phyloP scores from a whole-genome alignment of 2,797 vertebrate species.

The Tenualosa thibaudeaui region DNA sequence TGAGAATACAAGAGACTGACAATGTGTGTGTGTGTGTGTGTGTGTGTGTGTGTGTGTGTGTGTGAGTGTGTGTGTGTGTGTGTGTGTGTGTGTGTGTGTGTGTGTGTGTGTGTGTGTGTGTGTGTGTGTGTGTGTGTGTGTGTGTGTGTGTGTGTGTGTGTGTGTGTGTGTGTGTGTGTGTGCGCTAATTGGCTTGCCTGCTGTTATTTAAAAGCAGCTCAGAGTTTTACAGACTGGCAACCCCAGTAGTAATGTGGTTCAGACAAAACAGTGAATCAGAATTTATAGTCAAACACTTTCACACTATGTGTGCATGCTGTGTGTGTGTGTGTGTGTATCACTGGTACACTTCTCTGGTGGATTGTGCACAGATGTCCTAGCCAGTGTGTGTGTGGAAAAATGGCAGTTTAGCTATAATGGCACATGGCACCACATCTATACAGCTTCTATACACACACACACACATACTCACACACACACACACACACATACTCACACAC shows the following conservation, averaged over 20 bases:
- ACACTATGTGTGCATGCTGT: not conserved
- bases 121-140: constrained; percentile 5
- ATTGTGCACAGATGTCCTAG: too few relatives aligned
- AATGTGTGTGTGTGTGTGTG: not conserved
- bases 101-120: constrained; percentile 8
- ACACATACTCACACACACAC: too few relatives aligned
- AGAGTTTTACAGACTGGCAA: constrained; percentile 66
- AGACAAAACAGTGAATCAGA: constrained; percentile 24
- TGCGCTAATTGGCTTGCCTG: constrained; percentile 67
- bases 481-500: too few relatives aligned
- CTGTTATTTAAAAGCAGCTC: constrained; percentile 64
- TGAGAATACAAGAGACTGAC: constrained; percentile 7
- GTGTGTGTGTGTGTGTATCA: too few relatives aligned
- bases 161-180: not conserved
- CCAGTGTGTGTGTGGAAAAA: not conserved
- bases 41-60: constrained; percentile 6
- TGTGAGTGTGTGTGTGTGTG: constrained; percentile 3
- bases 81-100: not conserved
- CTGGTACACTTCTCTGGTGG: too few relatives aligned
- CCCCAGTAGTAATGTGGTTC: constrained; percentile 40
- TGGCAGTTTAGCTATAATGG: not conserved
- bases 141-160: not conserved
- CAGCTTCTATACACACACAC: not conserved
- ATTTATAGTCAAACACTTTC: not conserved
- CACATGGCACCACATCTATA: not conserved